Conservation (phyloP, 2,113 vertebrate species). For the Pholis gunnellus region DNA sequence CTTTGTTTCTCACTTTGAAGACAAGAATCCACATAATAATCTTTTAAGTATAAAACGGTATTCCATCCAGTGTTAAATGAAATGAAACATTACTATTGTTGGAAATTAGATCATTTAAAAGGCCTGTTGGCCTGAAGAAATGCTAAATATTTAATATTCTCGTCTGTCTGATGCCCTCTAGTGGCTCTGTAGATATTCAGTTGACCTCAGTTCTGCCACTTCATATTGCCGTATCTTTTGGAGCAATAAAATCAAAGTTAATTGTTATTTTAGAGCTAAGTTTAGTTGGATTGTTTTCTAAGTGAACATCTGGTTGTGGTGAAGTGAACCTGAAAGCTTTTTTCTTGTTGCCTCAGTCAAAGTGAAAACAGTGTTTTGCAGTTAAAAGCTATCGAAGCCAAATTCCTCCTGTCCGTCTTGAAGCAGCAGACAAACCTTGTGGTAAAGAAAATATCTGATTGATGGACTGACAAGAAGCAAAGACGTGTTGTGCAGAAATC, state of each 20-base stretch:
- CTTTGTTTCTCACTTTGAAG: background rate
- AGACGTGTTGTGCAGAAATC: background rate
- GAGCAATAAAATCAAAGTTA: slow-evolving; percentile 17
- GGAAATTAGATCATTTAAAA: background rate
- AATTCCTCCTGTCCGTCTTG: slow-evolving; percentile 41
- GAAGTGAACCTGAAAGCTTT: slow-evolving; percentile 25
- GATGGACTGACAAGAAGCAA: slow-evolving; percentile 21
- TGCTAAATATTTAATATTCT: background rate
- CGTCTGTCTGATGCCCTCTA: slow-evolving; percentile 39
- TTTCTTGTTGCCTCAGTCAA: slow-evolving; percentile 63
- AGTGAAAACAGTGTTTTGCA: slow-evolving; percentile 35
- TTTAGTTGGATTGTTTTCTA: slow-evolving; percentile 13
- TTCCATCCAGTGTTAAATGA: slow-evolving; percentile 14
- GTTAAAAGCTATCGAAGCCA: slow-evolving; percentile 60
- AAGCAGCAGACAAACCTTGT: slow-evolving; percentile 36
- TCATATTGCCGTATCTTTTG: background rate
- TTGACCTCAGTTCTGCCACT: background rate
- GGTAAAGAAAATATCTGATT: background rate
- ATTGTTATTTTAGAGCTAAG: slow-evolving; percentile 1
- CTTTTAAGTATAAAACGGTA: background rate
- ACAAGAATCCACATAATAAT: background rate
- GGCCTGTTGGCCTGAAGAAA: background rate
- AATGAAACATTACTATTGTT: background rate
- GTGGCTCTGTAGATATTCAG: slow-evolving; percentile 27
- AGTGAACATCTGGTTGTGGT: background rate